Base-by-base conservation (phyloP, 2,113 vertebrate species). In the Pterophyllum scalare region DNA sequence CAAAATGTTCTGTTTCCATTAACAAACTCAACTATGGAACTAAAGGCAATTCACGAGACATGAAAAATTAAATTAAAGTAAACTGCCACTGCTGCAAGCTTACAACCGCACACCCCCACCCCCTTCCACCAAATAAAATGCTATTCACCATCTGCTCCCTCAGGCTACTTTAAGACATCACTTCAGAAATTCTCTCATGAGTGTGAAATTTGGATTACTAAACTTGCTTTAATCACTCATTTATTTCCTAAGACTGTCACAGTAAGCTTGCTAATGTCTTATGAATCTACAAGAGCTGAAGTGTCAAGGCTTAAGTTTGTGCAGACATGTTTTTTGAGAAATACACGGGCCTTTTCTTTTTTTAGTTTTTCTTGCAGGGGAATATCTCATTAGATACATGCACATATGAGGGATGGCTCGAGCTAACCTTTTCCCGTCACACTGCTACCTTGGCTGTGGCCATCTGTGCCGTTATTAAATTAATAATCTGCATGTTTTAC, bases 191-290 rank as follows among this genome's bases (percentile, higher is more conserved):
- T 76, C 84, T 93, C 60, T 28, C 54, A 70, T 72, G 24, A 84
- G 89, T 90, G 90, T 94, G 88, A 91, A 90, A 92, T 94, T 77
- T 84, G 79, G 80, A 93, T 87, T 82, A 88, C 65, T 88, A 84
- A 89, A 90, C 85, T 81, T 57, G 52, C 82, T 80, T 84, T 91
- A 93, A 93, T 94, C 88, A 85, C 76, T 90, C 75, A 20, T 81
- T 92, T 88, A 79, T 81, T 81, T 85, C 88, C 77, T 46, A 35
- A 80, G 28, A 83, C 84, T 67, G 56, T 79, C 85, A 85, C 59
- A 70, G 74, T 60, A 64, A 49, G 65, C 80, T 38, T 24, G 62
- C 74, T 88, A 90, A 90, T 87, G 91, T 89, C 78, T 80, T 52
- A 35, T 86, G 79, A 89, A 83, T 74, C 80, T 84, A 70, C 72